A percentile compares a stretch with the other conserved stretches of the same genome.
phyloP scores from a whole-genome alignment of 1,140 invertebrate genomes.

The Berghia stephanieae region DNA sequence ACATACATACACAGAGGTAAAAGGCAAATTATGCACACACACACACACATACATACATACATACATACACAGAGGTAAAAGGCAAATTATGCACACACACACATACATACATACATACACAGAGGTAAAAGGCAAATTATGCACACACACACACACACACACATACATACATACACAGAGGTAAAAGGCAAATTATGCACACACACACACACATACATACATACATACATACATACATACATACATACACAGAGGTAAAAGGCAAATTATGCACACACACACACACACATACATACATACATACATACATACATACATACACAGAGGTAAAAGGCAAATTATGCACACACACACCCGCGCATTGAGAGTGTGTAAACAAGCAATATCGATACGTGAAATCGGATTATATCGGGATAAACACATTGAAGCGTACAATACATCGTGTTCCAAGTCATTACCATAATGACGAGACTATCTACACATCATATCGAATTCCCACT shows the following conservation, averaged over 20 bases:
- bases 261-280: neutral
- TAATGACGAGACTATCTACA: too few relatives aligned
- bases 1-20: too few relatives aligned
- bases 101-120: neutral
- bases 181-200: neutral
- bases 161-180: neutral
- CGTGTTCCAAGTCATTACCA: too few relatives aligned
- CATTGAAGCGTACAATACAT: too few relatives aligned
- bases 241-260: neutral
- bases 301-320: neutral
- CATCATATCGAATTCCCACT: too few relatives aligned
- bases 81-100: neutral
- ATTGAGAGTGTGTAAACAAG: too few relatives aligned
- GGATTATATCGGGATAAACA: too few relatives aligned
- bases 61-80: too few relatives aligned
- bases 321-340: neutral
- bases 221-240: neutral
- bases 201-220: neutral
- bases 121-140: neutral
- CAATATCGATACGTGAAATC: too few relatives aligned
- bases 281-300: constrained; percentile 18
- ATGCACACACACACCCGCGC: too few relatives aligned
- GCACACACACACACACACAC: neutral
- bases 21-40: too few relatives aligned
- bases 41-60: too few relatives aligned